A percentile compares a stretch with the other conserved stretches of the same genome.
Evolutionary conservation across 1,140 invertebrate genomes (phyloP).

Genomic region (Ephestia elutella): DNA sequence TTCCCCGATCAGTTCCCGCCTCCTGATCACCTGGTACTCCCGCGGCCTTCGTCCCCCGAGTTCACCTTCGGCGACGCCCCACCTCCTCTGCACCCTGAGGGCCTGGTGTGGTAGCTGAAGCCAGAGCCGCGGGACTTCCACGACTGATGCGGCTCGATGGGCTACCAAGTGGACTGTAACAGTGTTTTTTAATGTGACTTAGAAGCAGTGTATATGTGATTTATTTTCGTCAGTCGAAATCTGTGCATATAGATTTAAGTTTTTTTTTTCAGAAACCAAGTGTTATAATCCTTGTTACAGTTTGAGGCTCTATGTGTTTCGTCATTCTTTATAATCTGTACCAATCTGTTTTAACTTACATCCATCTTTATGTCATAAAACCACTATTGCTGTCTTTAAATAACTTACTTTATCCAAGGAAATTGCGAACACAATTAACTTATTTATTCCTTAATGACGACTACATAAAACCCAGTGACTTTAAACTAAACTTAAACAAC

Average conservation of each 20-base stretch:
- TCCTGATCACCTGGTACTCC: conserved; percentile 66
- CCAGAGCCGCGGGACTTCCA: conserved; percentile 75
- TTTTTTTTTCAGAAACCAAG: background rate
- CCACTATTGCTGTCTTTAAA: no score
- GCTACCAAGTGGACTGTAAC: conserved; percentile 60
- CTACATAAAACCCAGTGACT: no score
- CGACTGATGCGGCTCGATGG: conserved; percentile 73
- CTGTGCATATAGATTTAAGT: background rate
- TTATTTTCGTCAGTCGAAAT: conserved; percentile 13
- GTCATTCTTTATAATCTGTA: no score
- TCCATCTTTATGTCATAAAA: no score
- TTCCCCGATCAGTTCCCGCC: conserved; percentile 67
- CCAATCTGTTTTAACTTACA: no score
- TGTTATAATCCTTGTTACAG: background rate
- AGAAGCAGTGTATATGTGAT: conserved; percentile 34
- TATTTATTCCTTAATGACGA: no score
- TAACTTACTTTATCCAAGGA: no score
- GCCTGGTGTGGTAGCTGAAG: conserved; percentile 75
- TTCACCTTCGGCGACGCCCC: conserved; percentile 70
- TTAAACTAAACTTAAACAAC: no score
- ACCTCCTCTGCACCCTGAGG: conserved; percentile 67
- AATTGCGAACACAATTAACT: no score
- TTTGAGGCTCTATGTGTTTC: background rate
- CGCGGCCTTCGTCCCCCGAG: conserved; percentile 65
- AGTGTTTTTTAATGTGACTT: conserved; percentile 18